Evolutionary conservation across 2,113 vertebrate genomes (phyloP), one percentile per base, ranked within the genome.

Genomic region (Melanerpes aurifrons): DNA sequence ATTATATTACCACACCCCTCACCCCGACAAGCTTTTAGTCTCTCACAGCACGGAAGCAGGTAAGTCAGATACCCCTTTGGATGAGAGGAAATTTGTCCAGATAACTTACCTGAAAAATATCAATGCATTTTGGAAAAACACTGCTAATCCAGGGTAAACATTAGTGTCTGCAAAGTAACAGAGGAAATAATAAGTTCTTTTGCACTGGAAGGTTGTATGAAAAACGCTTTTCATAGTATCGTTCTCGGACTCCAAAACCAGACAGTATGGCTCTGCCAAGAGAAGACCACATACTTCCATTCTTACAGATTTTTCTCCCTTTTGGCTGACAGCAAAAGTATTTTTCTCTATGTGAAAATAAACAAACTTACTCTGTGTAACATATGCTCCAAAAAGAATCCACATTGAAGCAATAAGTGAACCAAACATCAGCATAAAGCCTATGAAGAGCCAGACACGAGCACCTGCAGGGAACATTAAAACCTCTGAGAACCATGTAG

Each of bases 371-470:
- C 99, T 98, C 31, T 97, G 98, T 28, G 98, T 98, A 56, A 99
- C 98, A 47, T 98, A 99, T 0, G 97, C 98, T 67, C 98, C 98
- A 83, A 99, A 99, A 91, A 99, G 98, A 69, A 99, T 98, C 98
- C 98, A 99, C 98, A 99, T 98, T 84, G 99, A 98, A 92, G 98
- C 98, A 83, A 99, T 99, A 76, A 99, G 98, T 0, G 98, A 98
- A n/a, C 98, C 98, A 57, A 99, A 99, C 98, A 99, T 99, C 97
- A 99, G 56, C 98, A 99, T 98, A 97, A 99, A 99, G 76, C 99
- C 99, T 2, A 99, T 93, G 94, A 99, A 99, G 69, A 99, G 98
- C 99, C 99, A 99, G 69, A 99, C 94, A 19, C 98, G 98, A 84
- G 98, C 98, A 93, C 98, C 99, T 99, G 96, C 24, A 90, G n/a